Evolutionary conservation across 92 coral and sea anemone genomes (phyloP).

Genomic region (Virgularia gustaviana): DNA sequence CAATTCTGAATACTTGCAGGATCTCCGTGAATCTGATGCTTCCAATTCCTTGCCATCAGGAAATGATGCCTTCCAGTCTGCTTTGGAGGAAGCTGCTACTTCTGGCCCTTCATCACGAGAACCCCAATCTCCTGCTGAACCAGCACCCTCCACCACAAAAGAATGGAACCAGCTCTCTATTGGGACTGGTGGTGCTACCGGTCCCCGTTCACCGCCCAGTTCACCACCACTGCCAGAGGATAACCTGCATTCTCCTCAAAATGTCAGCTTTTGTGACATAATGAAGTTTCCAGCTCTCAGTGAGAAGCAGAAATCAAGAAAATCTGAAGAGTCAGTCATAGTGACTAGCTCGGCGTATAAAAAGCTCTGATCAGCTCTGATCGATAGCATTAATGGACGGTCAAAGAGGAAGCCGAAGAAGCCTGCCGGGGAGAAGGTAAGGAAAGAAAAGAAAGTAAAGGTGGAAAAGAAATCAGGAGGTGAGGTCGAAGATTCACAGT

Average conservation of each 20-base stretch:
- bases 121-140: neutral
- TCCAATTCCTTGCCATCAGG: neutral
- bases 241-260: neutral
- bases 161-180: too few relatives aligned
- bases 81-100: neutral
- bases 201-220: neutral
- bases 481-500: neutral
- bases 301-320: neutral
- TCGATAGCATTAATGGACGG: neutral
- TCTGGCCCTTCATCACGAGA: neutral
- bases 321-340: neutral
- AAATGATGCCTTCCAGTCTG: neutral
- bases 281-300: neutral
- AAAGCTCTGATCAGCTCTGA: neutral
- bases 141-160: neutral
- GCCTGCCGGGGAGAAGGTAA: neutral
- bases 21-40: neutral
- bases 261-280: constrained; percentile 6
- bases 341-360: neutral
- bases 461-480: neutral
- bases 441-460: neutral
- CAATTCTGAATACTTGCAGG: too few relatives aligned
- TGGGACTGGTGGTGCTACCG: too few relatives aligned
- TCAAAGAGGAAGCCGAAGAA: neutral
- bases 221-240: neutral